Evolutionary conservation across 2,113 vertebrate genomes (phyloP).

Genomic region (Ophthalmolycus amberensis): DNA sequence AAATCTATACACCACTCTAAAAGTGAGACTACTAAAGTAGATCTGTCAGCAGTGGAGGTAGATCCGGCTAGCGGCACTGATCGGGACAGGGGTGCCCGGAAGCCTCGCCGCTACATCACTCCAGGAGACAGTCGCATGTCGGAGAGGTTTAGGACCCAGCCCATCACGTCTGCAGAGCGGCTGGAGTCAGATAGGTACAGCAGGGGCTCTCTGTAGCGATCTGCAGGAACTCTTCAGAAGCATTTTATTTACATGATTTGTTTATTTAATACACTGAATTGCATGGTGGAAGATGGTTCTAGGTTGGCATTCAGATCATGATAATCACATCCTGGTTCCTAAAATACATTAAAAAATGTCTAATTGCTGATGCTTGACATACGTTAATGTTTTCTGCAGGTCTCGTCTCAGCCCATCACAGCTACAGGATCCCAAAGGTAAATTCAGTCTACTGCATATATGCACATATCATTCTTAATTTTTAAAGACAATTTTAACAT

Average conservation of each 20-base stretch:
- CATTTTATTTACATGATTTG: neutral
- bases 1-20: constrained; percentile 40
- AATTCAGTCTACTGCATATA: constrained; percentile 51
- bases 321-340: neutral
- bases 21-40: constrained; percentile 85
- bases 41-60: constrained; percentile 72
- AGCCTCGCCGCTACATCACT: constrained; percentile 93
- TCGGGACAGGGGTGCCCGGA: constrained; percentile 87
- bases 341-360: neutral
- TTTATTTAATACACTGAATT: neutral
- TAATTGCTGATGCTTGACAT: constrained; percentile 24
- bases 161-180: constrained; percentile 96
- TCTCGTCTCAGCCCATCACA: constrained; percentile 85
- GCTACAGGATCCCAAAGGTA: constrained; percentile 86
- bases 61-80: constrained; percentile 83
- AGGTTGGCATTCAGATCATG: neutral
- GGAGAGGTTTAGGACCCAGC: constrained; percentile 97
- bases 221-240: neutral
- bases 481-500: neutral
- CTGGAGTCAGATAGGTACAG: constrained; percentile 95
- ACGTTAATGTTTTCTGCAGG: constrained; percentile 78
- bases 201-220: neutral
- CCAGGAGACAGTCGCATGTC: constrained; percentile 95
- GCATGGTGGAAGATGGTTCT: neutral
- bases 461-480: neutral